phyloP scores from a whole-genome alignment of 2,113 vertebrate genomes.

The Martes martes region DNA sequence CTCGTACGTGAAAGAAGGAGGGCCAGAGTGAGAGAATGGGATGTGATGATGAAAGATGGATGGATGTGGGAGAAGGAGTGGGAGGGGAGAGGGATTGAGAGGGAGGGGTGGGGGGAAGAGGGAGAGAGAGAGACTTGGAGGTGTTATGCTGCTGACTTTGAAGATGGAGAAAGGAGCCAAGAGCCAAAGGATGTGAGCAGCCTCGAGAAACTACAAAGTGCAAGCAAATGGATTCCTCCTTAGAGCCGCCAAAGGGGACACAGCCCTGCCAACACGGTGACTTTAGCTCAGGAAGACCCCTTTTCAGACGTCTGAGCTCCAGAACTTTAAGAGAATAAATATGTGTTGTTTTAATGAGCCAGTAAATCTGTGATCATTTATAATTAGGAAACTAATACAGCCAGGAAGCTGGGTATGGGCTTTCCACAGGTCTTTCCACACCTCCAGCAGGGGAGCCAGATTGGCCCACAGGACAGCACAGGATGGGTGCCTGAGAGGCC shows the following conservation, averaged over 20 bases:
- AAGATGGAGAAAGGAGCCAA: not conserved
- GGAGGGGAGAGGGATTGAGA: fast-evolving
- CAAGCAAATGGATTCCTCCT: too few species aligned
- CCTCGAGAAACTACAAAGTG: not conserved
- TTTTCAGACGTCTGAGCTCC: not conserved
- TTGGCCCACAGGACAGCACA: not conserved
- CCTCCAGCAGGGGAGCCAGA: not conserved
- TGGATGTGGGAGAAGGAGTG: not conserved
- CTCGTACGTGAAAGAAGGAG: not conserved
- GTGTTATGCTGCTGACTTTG: not conserved
- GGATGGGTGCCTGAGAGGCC: not conserved
- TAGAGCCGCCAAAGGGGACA: fast-evolving
- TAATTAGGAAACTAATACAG: not conserved
- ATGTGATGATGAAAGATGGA: not conserved
- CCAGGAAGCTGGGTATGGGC: not conserved
- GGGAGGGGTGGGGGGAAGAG: fast-evolving
- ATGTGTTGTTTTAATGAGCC: not conserved
- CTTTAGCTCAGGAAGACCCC: not conserved
- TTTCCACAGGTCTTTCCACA: not conserved
- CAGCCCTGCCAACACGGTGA: fast-evolving
- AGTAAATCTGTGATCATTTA: not conserved
- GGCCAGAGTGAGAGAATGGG: not conserved
- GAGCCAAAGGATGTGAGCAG: not conserved
- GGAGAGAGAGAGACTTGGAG: not conserved
- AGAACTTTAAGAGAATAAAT: not conserved